Base-by-base conservation (phyloP, 2,797 vertebrate species). In the Pelobates cultripes region DNA sequence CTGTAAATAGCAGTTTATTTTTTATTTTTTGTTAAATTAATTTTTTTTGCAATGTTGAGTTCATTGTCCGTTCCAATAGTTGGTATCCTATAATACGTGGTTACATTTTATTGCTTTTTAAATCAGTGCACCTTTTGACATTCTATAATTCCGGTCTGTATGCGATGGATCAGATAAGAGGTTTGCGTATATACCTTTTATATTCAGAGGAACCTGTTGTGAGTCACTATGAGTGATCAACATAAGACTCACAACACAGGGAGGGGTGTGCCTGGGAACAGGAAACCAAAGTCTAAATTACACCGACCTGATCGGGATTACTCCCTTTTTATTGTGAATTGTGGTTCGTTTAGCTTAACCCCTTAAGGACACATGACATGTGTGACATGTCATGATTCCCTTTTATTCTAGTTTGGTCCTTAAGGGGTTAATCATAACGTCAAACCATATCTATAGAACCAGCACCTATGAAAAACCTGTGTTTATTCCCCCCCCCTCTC, bases 201-300 rank as follows among this genome's bases (percentile, higher is more conserved):
- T 76, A 76, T 70, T 53, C 57, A 64, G 72, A 79, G 66, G 8
- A 75, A 79, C 82, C 44, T 44, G 77, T 78, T 83, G 79, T 81
- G 82, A 84, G 73, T 84, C 82, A 84, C 51, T 17, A 45, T n/a
- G 41, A 43, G 70, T 73, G 81, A 78, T 44, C 57, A 47, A 57
- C 28, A 17, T 6, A 40, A 57, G 72, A 67, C 73, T 83, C 77
- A 74, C 75, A 53, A 66, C 66, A 67, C 67, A 41, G 69, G 66
- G 69, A 77, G 74, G 67, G 83, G 83, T 81, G 83, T 79, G 82
- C 72, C 57, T 84, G 82, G 47, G 77, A 84, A 84, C 77, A 79
- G 82, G 82, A 83, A 75, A 53, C 77, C 53, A 64, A 28, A 74
- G 71, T 75, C 53, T 75, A 64, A 84, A 70, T 84, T 75, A 84